A percentile compares a stretch with the other conserved stretches of the same genome.
phyloP scores from a whole-genome alignment of 2,113 vertebrate species.

The Sceloporus undulatus region DNA sequence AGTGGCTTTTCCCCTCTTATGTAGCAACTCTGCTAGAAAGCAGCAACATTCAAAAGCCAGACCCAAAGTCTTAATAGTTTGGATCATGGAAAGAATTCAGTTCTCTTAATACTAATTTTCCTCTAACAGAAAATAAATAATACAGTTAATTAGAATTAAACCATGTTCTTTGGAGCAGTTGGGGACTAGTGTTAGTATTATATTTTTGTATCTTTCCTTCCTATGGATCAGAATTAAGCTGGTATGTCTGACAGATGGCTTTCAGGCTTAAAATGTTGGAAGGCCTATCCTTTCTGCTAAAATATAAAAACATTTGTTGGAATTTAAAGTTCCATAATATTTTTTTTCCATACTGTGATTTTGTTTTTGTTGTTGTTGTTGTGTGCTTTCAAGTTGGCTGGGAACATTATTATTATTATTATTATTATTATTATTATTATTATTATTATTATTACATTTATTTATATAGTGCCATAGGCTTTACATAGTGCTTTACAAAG shows the following conservation, averaged over 20 bases:
- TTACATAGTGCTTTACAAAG: no score
- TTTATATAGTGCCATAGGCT: no score
- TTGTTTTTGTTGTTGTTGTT: no score
- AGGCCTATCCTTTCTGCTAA: background rate
- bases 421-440: no score
- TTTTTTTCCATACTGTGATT: background rate
- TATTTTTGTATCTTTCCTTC: constrained; percentile 14
- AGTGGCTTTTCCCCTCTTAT: background rate
- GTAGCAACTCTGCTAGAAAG: constrained; percentile 12
- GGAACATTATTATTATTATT: no score
- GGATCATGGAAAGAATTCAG: constrained; percentile 49
- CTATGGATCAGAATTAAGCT: background rate
- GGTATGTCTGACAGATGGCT: background rate
- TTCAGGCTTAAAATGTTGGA: background rate
- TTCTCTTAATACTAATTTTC: constrained; percentile 22
- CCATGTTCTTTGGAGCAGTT: constrained; percentile 11
- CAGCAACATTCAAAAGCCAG: constrained; percentile 31
- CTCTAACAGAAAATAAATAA: constrained; percentile 13
- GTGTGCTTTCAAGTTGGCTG: no score
- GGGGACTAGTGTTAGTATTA: background rate
- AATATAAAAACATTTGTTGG: background rate
- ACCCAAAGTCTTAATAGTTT: constrained; percentile 13
- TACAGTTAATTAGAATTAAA: constrained; percentile 16
- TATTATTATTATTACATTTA: no score
- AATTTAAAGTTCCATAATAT: background rate